A percentile compares a stretch with the other conserved stretches of the same genome.
Conservation (phyloP, 2,888 invertebrate genomes). For the Atrina japonica region DNA sequence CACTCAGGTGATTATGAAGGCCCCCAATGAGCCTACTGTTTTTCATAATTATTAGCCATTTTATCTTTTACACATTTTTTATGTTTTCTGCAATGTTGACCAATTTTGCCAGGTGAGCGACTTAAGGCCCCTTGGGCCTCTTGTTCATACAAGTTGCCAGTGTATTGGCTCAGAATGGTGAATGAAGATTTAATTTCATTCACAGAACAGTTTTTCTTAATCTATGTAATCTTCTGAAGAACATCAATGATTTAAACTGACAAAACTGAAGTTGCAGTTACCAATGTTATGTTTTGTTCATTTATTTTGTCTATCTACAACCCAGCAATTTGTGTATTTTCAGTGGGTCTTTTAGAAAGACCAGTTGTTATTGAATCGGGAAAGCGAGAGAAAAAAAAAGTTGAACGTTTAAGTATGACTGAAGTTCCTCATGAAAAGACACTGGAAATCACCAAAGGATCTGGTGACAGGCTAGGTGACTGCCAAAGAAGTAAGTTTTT, state of each 20-base stretch:
- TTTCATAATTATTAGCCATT: too few species aligned
- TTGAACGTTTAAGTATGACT: conserved; percentile 77
- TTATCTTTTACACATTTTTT: too few species aligned
- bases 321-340: conserved; percentile 5
- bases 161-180: too few species aligned
- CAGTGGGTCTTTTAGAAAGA: conserved; percentile 78
- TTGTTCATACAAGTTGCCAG: too few species aligned
- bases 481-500: conserved; percentile 85
- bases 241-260: conserved; percentile 54
- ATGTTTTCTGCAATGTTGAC: too few species aligned
- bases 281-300: background rate
- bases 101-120: too few species aligned
- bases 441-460: conserved; percentile 82
- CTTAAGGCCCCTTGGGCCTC: too few species aligned
- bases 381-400: conserved; percentile 80
- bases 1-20: too few species aligned
- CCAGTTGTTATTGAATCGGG: conserved; percentile 78
- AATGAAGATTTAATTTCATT: too few species aligned
- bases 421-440: conserved; percentile 69
- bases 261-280: background rate
- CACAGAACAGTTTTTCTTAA: too few species aligned
- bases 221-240: conserved; percentile 44
- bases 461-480: conserved; percentile 86
- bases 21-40: too few species aligned
- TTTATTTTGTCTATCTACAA: background rate